phyloP scores from a whole-genome alignment of 2,888 invertebrate genomes.

The Tetrapedia diversipes region DNA sequence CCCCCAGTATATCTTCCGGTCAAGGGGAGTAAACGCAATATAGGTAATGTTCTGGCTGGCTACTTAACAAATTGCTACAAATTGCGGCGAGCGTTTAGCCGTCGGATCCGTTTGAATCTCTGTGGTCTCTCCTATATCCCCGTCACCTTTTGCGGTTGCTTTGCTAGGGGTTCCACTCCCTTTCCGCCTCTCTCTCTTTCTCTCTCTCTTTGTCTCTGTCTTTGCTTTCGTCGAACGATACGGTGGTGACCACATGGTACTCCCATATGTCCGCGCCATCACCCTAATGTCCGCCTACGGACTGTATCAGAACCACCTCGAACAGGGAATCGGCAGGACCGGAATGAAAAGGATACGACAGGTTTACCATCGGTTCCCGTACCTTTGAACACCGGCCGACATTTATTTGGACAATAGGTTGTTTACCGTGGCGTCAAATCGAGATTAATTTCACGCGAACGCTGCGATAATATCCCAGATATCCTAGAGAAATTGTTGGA shows the following conservation, averaged over 20 bases:
- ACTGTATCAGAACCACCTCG: constrained; percentile 1
- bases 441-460: constrained; percentile 59
- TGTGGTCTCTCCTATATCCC: constrained; percentile 44
- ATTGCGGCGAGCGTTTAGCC: constrained; percentile 81
- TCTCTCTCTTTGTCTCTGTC: neutral
- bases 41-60: constrained; percentile 81
- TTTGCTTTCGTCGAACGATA: constrained; percentile 63
- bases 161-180: constrained; percentile 54
- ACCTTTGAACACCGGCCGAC: constrained; percentile 17
- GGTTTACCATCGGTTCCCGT: constrained; percentile 20
- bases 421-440: constrained; percentile 68
- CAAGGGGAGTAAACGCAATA: constrained; percentile 78
- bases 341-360: constrained; percentile 39
- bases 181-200: constrained; percentile 43
- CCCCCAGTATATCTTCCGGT: constrained; percentile 76
- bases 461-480: too few relatives aligned
- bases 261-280: constrained; percentile 80
- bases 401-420: constrained; percentile 49
- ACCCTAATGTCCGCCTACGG: constrained; percentile 38
- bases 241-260: constrained; percentile 81
- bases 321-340: constrained; percentile 51
- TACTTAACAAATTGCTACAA: constrained; percentile 83
- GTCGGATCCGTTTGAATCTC: constrained; percentile 58
- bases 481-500: neutral
- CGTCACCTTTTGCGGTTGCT: constrained; percentile 40